Evolutionary conservation across 2,888 invertebrate species (phyloP), one percentile per base, ranked within the genome.

Genomic region (Epiblema foenella): DNA sequence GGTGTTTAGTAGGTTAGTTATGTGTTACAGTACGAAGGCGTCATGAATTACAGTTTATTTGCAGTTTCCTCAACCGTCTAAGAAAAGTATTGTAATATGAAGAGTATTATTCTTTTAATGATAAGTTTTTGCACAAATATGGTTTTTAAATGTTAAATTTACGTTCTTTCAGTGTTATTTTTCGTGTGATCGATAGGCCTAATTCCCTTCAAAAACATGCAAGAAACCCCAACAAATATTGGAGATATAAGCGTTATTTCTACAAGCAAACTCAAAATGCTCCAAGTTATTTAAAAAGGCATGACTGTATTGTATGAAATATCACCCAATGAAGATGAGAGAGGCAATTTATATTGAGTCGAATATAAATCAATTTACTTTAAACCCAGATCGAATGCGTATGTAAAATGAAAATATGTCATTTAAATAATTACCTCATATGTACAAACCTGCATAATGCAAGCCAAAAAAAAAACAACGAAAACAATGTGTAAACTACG

Each of bases 371-470:
- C 2, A 12, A 39, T 39, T 39, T 39, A 42, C 39, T 42, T 12
- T 15, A n/a, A 3, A n/a, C 18, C 18, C 20, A 54, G 29, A 52
- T 52, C 12, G 5, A 54, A 24, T n/a, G n/a, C n/a, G n/a, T n/a
- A n/a, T n/a, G 24, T 24, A 15, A 15, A 24, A 54, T 18, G 15
- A 15, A 1, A 29, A 54, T 33, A 33, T 54, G 15, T 5, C 15
- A n/a, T 1, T 11, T 54, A 56, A 7, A 56, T 56, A 56, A 15
- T 29, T 29, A 33, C 29, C 15, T 56, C 29, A 51, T 71, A 68
- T 77, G 80, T 81, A 83, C 83, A 73, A 78, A 84, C 49, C 77
- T 83, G 83, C 78, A 77, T 75, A 77, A 69, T 59, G 66, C 68
- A 64, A 75, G 68, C 58, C 59, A 49, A 18, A 46, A 60, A 54